These are phyloP conservation scores for Ornithoptera alexandrae DNA, from an alignment of 2,888 invertebrate genomes.

Conservation along the genomic window DNA sequence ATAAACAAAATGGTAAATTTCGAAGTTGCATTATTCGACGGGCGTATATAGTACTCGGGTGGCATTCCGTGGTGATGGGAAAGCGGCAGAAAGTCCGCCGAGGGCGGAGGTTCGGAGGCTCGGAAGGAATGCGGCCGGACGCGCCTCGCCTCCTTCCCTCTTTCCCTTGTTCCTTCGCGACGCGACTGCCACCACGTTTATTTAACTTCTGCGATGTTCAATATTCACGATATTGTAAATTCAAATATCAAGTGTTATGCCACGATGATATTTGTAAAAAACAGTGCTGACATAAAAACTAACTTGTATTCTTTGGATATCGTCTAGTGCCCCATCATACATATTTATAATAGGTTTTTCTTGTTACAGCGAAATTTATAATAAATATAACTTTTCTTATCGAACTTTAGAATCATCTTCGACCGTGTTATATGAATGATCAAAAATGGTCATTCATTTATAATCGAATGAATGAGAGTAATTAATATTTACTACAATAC, in stretches of 20 bases:
- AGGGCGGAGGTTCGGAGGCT: constrained; percentile 62
- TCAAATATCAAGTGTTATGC: not conserved
- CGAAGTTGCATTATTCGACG: constrained; percentile 25
- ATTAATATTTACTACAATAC: constrained; percentile 11
- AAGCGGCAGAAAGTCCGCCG: constrained; percentile 53
- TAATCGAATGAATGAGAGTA: constrained; percentile 2
- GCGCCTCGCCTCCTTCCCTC: constrained; percentile 38
- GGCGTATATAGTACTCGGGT: constrained; percentile 44
- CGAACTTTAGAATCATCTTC: not conserved
- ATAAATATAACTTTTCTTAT: no score
- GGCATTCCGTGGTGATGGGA: constrained; percentile 55
- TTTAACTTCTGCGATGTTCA: constrained; percentile 39
- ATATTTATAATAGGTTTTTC: no score
- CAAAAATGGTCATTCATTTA: not conserved
- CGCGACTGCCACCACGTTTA: constrained; percentile 34
- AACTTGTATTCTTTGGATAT: not conserved
- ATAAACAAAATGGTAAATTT: constrained; percentile 19
- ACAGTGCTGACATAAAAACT: not conserved
- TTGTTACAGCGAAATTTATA: no score
- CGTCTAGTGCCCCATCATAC: not conserved
- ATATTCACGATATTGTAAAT: constrained; percentile 16
- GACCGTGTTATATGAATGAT: not conserved
- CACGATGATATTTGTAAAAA: not conserved
- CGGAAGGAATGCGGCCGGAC: constrained; percentile 73
- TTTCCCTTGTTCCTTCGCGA: constrained; percentile 31